Evolutionary conservation across 2,113 vertebrate species (phyloP).

Genomic region (Numenius arquata): DNA sequence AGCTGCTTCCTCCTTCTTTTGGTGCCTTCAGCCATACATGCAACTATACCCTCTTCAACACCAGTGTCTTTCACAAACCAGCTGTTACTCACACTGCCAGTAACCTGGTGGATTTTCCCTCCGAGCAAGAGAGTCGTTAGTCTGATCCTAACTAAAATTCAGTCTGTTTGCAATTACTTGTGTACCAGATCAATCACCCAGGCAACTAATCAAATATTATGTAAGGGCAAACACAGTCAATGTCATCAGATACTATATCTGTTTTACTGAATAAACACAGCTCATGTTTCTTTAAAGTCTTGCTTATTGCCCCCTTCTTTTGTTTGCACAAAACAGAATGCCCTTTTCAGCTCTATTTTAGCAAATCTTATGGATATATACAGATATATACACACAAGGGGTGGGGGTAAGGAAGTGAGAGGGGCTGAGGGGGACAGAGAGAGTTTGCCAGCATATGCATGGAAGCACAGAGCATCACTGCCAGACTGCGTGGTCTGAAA

Average conservation of each 20-base stretch:
- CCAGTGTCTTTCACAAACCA: not conserved
- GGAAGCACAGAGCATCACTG: not conserved
- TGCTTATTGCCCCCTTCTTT: not conserved
- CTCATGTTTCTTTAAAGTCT: not conserved
- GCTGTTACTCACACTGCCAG: not conserved
- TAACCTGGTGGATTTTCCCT: not conserved
- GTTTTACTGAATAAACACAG: not conserved
- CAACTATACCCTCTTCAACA: not conserved
- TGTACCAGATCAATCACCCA: not conserved
- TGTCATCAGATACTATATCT: not conserved
- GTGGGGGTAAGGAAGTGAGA: not conserved
- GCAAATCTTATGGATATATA: not conserved
- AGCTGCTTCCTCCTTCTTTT: not conserved
- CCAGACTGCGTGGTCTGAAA: not conserved
- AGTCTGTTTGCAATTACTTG: not conserved
- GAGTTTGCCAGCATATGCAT: not conserved
- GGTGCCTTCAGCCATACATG: not conserved
- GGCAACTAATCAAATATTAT: not conserved
- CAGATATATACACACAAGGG: not conserved
- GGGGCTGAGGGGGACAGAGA: not conserved
- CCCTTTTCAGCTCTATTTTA: not conserved
- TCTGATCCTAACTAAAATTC: not conserved
- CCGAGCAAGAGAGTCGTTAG: not conserved
- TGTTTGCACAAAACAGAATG: not conserved
- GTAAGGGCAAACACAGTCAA: not conserved